These are phyloP conservation scores for Lissocephala sabroskyi DNA, from an alignment of 2,888 invertebrate genomes.

Conservation along the genomic window DNA sequence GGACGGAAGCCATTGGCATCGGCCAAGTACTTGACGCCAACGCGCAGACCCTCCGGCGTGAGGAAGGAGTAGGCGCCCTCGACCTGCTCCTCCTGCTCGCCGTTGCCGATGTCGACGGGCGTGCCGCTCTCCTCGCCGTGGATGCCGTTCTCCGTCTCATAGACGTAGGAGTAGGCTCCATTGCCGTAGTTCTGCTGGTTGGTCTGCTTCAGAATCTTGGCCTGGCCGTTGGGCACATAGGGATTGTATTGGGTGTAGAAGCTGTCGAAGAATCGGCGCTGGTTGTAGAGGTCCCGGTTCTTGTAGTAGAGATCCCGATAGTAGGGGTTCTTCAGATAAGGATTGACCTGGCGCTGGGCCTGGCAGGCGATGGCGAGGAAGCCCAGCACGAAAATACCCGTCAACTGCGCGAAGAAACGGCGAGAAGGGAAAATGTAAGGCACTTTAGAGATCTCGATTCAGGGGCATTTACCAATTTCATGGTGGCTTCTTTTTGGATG, in stretches of 20 bases:
- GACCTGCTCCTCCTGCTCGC: conserved; percentile 50
- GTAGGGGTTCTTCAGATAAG: conserved; percentile 41
- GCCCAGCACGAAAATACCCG: conserved; percentile 28
- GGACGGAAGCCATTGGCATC: conserved; percentile 68
- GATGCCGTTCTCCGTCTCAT: conserved; percentile 69
- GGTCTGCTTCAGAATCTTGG: conserved; percentile 50
- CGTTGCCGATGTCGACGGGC: conserved; percentile 34
- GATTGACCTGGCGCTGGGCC: conserved; percentile 45
- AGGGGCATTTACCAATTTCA: conserved; percentile 41
- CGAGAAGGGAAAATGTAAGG: too few species aligned
- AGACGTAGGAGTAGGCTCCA: conserved; percentile 57
- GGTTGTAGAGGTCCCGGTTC: conserved; percentile 53
- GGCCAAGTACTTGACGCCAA: conserved; percentile 61
- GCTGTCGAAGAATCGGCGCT: conserved; percentile 55
- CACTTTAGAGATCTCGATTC: background rate
- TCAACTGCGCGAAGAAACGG: conserved; percentile 23
- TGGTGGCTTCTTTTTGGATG: conserved; percentile 8
- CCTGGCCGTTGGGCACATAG: conserved; percentile 40
- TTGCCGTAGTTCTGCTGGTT: conserved; percentile 38
- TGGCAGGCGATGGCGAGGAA: conserved; percentile 27
- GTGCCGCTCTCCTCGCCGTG: conserved; percentile 60
- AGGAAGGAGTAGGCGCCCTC: conserved; percentile 66
- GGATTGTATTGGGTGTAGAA: conserved; percentile 58
- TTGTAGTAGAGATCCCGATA: conserved; percentile 49
- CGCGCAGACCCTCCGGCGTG: conserved; percentile 66